Evolutionary conservation across 2,888 invertebrate species (phyloP).

Genomic region (Sipunculus nudus): DNA sequence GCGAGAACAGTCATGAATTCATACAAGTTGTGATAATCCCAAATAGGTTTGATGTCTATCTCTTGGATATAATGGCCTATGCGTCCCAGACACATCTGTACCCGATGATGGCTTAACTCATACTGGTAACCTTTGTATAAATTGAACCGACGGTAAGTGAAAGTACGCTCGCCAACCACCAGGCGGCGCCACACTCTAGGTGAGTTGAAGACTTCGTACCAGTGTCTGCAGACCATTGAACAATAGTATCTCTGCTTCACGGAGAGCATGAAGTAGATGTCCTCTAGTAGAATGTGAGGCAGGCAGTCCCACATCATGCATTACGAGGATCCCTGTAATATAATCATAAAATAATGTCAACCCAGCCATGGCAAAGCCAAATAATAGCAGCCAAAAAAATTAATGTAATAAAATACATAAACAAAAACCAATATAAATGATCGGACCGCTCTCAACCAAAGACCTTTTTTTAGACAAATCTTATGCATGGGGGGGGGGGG

Average conservation of each 20-base stretch:
- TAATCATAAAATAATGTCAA: too few species aligned
- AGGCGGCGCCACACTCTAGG: constrained; percentile 82
- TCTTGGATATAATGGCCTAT: constrained; percentile 76
- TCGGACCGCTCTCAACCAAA: too few species aligned
- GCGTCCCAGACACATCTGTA: constrained; percentile 76
- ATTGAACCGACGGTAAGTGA: constrained; percentile 80
- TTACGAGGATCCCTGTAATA: not conserved
- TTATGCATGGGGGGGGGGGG: too few species aligned
- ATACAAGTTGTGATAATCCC: constrained; percentile 83
- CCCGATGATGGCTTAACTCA: constrained; percentile 78
- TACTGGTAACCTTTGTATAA: constrained; percentile 85
- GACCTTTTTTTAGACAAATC: too few species aligned
- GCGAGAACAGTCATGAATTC: constrained; percentile 86
- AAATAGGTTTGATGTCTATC: constrained; percentile 77
- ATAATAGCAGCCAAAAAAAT: too few species aligned
- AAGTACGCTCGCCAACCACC: constrained; percentile 76
- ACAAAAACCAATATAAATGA: too few species aligned
- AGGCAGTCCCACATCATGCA: constrained; percentile 72
- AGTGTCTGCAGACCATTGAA: constrained; percentile 71
- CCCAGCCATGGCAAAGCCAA: too few species aligned
- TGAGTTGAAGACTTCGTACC: constrained; percentile 74
- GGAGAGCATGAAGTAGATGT: constrained; percentile 76
- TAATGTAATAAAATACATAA: too few species aligned
- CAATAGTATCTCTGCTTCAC: constrained; percentile 79
- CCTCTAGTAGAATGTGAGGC: constrained; percentile 79